Evolutionary conservation across 2,113 vertebrate genomes (phyloP).

Genomic region (Fregata magnificens): DNA sequence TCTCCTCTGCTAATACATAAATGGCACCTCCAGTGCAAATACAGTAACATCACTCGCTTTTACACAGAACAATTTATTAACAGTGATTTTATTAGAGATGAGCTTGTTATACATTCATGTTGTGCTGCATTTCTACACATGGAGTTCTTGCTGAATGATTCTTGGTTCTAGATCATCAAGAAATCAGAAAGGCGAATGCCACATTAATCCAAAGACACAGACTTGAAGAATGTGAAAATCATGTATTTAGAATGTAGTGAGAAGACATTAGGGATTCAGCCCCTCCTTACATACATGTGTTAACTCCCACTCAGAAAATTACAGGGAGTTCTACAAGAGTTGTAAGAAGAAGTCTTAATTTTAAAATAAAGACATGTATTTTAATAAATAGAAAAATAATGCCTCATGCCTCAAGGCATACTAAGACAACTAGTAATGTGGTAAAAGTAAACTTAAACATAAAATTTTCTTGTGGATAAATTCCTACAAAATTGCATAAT

Average conservation of each 20-base stretch:
- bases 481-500: not conserved
- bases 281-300: not conserved
- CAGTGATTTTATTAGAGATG: not conserved
- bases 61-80: not conserved
- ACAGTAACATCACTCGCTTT: not conserved
- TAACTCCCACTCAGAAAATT: not conserved
- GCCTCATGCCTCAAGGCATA: not conserved
- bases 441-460: not conserved
- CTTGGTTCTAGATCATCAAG: not conserved
- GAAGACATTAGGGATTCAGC: not conserved
- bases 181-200: not conserved
- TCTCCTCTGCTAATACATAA: not conserved
- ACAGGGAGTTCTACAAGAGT: not conserved
- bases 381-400: not conserved
- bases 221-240: not conserved
- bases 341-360: not conserved
- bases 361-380: not conserved
- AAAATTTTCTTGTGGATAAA: not conserved
- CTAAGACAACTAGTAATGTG: not conserved
- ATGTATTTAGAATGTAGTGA: not conserved
- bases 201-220: not conserved
- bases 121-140: not conserved
- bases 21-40: not conserved
- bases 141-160: not conserved
- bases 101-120: not conserved